Base-by-base conservation (phyloP, 1,140 invertebrate species). In the Anastrepha ludens region DNA sequence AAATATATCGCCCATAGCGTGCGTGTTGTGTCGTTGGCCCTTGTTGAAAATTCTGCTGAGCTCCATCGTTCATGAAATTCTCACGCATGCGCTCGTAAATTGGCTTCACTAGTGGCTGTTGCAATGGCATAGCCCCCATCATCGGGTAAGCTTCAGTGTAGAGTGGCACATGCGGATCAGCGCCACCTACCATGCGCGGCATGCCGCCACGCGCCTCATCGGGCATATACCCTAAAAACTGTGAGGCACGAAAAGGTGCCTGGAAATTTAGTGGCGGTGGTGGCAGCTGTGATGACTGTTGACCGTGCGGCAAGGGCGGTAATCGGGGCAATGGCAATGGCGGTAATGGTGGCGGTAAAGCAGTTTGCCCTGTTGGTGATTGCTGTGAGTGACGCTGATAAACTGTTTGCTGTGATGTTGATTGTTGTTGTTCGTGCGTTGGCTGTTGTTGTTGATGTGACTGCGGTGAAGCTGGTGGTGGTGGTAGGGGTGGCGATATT, bases 201-300 rank as follows among this genome's bases (percentile, higher is more conserved):
- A 50, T 7, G 8, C 47, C 15, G n/a, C 44, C 44, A 9, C 47
- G 74, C 20, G 74, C 5, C 20, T 81, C 47, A 41, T 81, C 74
- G 15, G n/a, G 74, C 74, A 81, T 55, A 55, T 55, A 81, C 4
- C 74, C 74, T 6, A 81, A 41, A 29, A 81, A 81, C 55, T 81
- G 74, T 55, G 74, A 81, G 3, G 74, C 39, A 13, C 41, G 74
- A 55, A 81, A 81, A 0, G 74, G 74, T n/a, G 74, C 74, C 9
- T 81, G 74, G 17, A 81, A 81, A 29, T 81, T 50, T 29, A 55
- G n/a, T 20, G 44, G 7, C 2, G 74, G 47, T 2, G 44, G 13
- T 2, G 60, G 17, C 4, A 15, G 5, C 17, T 5, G 60, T n/a
- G 64, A 4, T 20, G 7, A 6, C n/a, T 67, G 64, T 20, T 67